A percentile compares a stretch with the other conserved stretches of the same genome.
phyloP scores from a whole-genome alignment of 2,888 invertebrate genomes.

The Drosophila emarginata region DNA sequence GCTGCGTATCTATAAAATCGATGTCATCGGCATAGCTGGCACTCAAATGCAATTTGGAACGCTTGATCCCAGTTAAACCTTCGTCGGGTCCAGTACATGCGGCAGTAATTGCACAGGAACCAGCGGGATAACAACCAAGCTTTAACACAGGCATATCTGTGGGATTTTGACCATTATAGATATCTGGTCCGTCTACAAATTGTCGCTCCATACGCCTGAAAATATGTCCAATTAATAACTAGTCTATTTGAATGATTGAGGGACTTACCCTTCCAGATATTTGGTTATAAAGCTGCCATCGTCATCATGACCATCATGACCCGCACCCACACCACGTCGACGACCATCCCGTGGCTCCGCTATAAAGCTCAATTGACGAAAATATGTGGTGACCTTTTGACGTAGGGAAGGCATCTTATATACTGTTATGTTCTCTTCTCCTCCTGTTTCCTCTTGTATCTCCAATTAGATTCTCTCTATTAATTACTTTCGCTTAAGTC shows the following conservation, averaged over 20 bases:
- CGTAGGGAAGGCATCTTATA: conserved; percentile 86
- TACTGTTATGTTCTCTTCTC: conserved; percentile 3
- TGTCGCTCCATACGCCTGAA: conserved; percentile 80
- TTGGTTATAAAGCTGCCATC: conserved; percentile 87
- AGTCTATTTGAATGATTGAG: background rate
- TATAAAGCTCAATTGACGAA: conserved; percentile 88
- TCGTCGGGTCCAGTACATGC: conserved; percentile 92
- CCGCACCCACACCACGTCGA: conserved; percentile 56
- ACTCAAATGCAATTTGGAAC: conserved; percentile 86
- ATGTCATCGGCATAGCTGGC: conserved; percentile 86
- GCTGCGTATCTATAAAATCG: conserved; percentile 87
- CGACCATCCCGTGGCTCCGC: conserved; percentile 84
- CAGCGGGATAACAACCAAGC: conserved; percentile 83
- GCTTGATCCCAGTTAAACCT: conserved; percentile 89
- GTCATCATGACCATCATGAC: conserved; percentile 77
- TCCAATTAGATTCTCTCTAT: conserved; percentile 32
- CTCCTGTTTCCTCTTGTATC: background rate
- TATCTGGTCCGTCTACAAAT: conserved; percentile 79
- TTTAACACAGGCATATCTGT: conserved; percentile 87
- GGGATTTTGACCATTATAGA: conserved; percentile 88
- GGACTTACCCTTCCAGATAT: conserved; percentile 87
- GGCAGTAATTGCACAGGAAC: conserved; percentile 85
- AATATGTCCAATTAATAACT: background rate
- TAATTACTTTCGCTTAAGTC: conserved; percentile 30
- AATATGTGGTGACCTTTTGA: conserved; percentile 88